These are phyloP conservation scores for Acipenser oxyrinchus DNA, from an alignment of 2,797 vertebrate species.

Conservation along the genomic window DNA sequence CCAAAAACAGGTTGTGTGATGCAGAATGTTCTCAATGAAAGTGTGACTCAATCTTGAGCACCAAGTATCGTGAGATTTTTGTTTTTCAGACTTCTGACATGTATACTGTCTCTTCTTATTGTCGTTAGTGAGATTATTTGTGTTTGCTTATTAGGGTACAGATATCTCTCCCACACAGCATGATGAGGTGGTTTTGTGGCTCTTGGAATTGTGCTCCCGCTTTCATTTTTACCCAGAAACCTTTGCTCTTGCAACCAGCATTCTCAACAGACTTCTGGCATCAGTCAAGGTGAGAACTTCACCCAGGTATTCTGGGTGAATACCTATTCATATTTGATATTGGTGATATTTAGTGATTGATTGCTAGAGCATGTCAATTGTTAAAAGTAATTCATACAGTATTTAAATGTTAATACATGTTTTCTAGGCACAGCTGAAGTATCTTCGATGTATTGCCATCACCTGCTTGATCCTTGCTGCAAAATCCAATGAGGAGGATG, in stretches of 20 bases:
- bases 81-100: background rate
- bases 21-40: background rate
- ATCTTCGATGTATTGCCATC: slow-evolving; percentile 60
- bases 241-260: slow-evolving; percentile 54
- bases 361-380: background rate
- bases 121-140: background rate
- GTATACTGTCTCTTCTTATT: background rate
- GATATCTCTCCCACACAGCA: slow-evolving; percentile 54
- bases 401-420: background rate
- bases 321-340: background rate
- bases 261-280: slow-evolving; percentile 57
- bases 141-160: slow-evolving; percentile 45
- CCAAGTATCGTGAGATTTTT: background rate
- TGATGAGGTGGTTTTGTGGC: slow-evolving; percentile 55
- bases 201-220: slow-evolving; percentile 48
- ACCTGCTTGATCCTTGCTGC: slow-evolving; percentile 71
- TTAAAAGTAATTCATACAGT: no score
- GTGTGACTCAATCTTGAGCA: background rate
- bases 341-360: background rate
- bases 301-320: rapidly evolving
- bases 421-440: slow-evolving; percentile 61
- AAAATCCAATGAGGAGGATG: slow-evolving; percentile 73
- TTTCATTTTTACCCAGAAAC: slow-evolving; percentile 62
- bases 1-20: no score
- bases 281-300: slow-evolving; percentile 50